Base-by-base conservation (phyloP, 2,113 vertebrate genomes). In the Nestor notabilis region DNA sequence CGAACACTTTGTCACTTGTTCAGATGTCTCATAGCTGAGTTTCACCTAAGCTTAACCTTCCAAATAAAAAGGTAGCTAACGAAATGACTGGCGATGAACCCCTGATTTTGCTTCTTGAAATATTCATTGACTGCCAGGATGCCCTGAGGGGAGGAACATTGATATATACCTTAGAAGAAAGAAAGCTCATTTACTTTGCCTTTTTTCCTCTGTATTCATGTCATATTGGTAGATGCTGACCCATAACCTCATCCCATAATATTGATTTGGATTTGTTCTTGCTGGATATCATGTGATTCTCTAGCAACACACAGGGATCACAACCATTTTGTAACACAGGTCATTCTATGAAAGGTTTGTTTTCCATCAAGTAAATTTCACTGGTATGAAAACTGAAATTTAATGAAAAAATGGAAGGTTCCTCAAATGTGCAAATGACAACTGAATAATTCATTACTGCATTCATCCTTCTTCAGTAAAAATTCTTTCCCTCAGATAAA, bases 321-420 rank as follows among this genome's bases (percentile, higher is more conserved):
- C 75, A 44, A n/a, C 33, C 47, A 11, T 17, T 35, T 63, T 90
- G 83, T 84, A 92, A 80, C 13, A 43, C 39, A 41, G 79, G 61
- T 72, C 63, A 72, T 95, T 93, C 90, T 76, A 29, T 55, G 78
- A 86, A 43, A 94, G 83, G 16, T 95, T 95, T 95, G 75, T 77
- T 81, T 75, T 89, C 63, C 65, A 33, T 41, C 20, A 63, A 24
- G 23, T 21, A 71, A 55, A 17, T 8, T 8, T 7, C 18, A 68
- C 41, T 56, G 39, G 80, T 94, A 95, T 65, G 0, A 2, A 95
- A 94, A 86, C 69, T 65, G 91, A 92, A 93, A 94, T 95, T 47
- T 71, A 76, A 89, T 61, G 39, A 71, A 96, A 96, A 95, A 83
- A 84, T 47, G 20, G 71, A 93, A 94, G 56, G 91, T 96, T 86